Evolutionary conservation across 2,113 vertebrate species (phyloP), one percentile per base, ranked within the genome.

Genomic region (Jaculus jaculus): DNA sequence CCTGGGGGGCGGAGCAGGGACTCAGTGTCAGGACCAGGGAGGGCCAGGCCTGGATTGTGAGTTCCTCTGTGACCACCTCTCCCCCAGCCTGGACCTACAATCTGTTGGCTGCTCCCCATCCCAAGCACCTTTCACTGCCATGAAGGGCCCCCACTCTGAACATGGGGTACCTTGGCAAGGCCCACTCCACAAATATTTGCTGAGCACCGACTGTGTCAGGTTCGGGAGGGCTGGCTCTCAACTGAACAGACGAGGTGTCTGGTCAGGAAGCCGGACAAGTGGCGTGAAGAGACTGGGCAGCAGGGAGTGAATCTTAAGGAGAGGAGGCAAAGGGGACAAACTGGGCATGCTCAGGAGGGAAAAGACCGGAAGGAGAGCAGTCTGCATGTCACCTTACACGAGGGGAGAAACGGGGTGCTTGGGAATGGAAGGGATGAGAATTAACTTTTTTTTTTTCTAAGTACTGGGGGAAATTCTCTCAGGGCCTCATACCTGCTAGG

Each of bases 1-100:
- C 99, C 99, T 99, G 97, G 3, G 58, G 87, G 0, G 58, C 0
- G 13, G 54, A 54, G 54, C 28, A 89, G 26, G 65, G n/a, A 3
- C 17, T 17, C 3, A 23, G 26, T 0, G 26, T 18, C 73, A 58
- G 26, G 13, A 17, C 10, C 72, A 6, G 3, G 0, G 1, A 0
- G 32, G 37, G n/a, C 75, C 58, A 7, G 47, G 71, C 23, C 9
- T 0, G 37, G n/a, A 26, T 2, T 15, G 71, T 23, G n/a, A 6
- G 69, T 30, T 18, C 15, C 16, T n/a, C 80, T 30, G 69, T 1
- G 21, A 28, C 63, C 47, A 65, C 4, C 63, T 54, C 63, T 26
- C 18, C 16, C 72, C 23, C 1, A 17, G 80, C 60, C 75, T n/a
- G 58, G 12, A 16, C 47, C 32, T 1, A 10, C 11, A 18, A 12